phyloP scores from a whole-genome alignment of 2,888 invertebrate species.

The Eulithis prunata region DNA sequence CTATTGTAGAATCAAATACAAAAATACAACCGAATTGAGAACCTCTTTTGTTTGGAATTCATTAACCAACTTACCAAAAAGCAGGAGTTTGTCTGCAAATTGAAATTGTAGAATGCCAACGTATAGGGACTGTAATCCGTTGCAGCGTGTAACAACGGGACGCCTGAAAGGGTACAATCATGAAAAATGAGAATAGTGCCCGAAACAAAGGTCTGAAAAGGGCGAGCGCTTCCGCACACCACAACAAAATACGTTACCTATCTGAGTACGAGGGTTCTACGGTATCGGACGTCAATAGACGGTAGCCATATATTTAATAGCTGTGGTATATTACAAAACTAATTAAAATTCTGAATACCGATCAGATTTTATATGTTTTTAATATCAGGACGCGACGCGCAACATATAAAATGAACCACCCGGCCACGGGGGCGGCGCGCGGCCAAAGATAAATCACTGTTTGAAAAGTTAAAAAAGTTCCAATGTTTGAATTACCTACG shows the following conservation, averaged over 20 bases:
- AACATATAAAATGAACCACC: slow-evolving; percentile 34
- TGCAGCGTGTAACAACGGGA: not conserved
- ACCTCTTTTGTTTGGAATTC: too few species aligned
- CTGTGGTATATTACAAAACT: slow-evolving; percentile 2
- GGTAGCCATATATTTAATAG: slow-evolving; percentile 18
- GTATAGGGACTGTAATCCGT: too few species aligned
- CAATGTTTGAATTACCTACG: too few species aligned
- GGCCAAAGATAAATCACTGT: slow-evolving; percentile 49
- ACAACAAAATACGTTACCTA: not conserved
- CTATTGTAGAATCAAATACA: too few species aligned
- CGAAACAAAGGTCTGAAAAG: slow-evolving; percentile 77
- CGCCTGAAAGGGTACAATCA: slow-evolving; percentile 45
- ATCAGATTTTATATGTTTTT: slow-evolving; percentile 19
- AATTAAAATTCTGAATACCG: slow-evolving; percentile 18
- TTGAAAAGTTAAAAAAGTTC: not conserved
- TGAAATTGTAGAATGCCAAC: too few species aligned
- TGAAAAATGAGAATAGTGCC: slow-evolving; percentile 53
- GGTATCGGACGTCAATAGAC: not conserved
- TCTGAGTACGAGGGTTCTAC: not conserved
- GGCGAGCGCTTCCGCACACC: slow-evolving; percentile 65
- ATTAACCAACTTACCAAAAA: too few species aligned
- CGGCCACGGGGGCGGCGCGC: too few species aligned
- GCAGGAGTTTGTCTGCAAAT: too few species aligned
- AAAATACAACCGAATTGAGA: too few species aligned
- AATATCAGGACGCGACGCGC: slow-evolving; percentile 27